Evolutionary conservation across 2,113 vertebrate species (phyloP).

Genomic region (Vicugna pacos): DNA sequence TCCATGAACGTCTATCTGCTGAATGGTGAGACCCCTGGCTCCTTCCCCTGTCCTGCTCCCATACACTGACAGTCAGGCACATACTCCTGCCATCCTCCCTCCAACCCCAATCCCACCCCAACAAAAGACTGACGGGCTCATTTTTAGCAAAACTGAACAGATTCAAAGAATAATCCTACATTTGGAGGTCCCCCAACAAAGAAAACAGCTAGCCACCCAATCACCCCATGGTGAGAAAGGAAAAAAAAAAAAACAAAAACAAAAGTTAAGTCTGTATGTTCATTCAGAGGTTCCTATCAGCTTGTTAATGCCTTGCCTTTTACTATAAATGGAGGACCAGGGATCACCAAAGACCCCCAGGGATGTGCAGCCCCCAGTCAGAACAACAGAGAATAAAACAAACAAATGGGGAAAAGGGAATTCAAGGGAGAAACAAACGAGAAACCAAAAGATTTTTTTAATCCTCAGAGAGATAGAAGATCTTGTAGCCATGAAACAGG

Average conservation of each 20-base stretch:
- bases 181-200: not conserved
- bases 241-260: not conserved
- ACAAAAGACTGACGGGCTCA: not conserved
- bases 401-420: not conserved
- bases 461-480: not conserved
- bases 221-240: no score
- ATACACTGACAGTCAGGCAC: no score
- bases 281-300: not conserved
- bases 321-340: not conserved
- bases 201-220: not conserved
- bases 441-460: not conserved
- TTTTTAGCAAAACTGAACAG: not conserved
- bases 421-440: not conserved
- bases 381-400: not conserved
- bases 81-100: not conserved
- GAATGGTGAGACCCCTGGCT: not conserved
- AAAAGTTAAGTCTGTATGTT: not conserved
- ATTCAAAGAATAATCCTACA: not conserved
- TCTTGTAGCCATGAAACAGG: not conserved
- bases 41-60: not conserved
- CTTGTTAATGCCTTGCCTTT: not conserved
- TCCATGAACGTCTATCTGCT: not conserved
- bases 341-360: not conserved
- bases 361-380: not conserved
- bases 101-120: not conserved